These are phyloP conservation scores for Urophycis tenuis DNA, from an alignment of 2,797 vertebrate genomes.

Conservation along the genomic window DNA sequence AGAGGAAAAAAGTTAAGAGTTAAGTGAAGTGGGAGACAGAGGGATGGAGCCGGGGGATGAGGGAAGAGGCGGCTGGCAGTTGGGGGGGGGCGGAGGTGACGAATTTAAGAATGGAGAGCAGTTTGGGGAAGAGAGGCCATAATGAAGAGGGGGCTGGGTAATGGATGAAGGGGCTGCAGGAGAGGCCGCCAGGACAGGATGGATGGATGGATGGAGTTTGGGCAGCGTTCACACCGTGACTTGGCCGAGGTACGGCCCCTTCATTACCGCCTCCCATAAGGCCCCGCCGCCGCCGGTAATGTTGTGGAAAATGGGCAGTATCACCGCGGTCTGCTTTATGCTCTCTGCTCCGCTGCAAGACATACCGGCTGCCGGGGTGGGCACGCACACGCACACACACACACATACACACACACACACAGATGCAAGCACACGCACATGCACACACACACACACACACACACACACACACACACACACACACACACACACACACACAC, in stretches of 20 bases:
- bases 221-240: conserved; percentile 59
- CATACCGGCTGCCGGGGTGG: neutral
- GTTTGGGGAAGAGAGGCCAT: neutral
- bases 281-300: conserved; percentile 62
- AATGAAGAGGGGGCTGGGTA: neutral
- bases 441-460: too few relatives aligned
- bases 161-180: conserved; percentile 14
- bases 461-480: too few relatives aligned
- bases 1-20: neutral
- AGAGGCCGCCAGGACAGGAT: conserved; percentile 25
- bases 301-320: conserved; percentile 63
- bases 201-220: conserved; percentile 53
- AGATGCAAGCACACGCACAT: too few relatives aligned
- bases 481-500: neutral
- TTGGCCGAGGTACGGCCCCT: conserved; percentile 57
- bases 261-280: conserved; percentile 64
- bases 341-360: too few relatives aligned
- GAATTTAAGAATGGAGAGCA: neutral
- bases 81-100: neutral
- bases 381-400: neutral
- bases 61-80: neutral
- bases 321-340: too few relatives aligned
- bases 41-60: neutral
- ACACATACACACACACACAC: neutral
- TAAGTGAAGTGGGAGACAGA: neutral